Percentiles rank a stretch among this genome's conserved stretches.
Evolutionary conservation across 2,797 vertebrate species (phyloP).

Genomic region (Monodelphis domestica): DNA sequence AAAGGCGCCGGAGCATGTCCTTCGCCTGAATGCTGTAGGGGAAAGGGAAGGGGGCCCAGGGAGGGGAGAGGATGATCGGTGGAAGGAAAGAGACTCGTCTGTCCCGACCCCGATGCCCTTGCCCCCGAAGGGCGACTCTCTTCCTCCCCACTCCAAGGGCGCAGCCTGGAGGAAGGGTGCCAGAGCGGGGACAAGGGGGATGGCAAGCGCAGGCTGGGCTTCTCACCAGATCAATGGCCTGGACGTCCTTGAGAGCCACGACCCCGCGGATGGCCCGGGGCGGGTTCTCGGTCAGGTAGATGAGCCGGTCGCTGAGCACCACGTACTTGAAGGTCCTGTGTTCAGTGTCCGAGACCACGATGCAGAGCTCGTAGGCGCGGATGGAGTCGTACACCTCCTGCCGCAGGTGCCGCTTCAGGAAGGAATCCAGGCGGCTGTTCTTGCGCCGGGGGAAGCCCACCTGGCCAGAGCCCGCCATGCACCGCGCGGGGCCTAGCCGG

Average conservation of each 20-base stretch:
- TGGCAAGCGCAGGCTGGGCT: neutral
- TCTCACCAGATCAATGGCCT: constrained; percentile 88
- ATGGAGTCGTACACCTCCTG: constrained; percentile 85
- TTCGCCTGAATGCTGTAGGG: neutral
- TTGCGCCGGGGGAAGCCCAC: constrained; percentile 68
- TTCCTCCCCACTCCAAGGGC: neutral
- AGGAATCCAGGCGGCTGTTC: constrained; percentile 86
- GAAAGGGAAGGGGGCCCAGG: neutral
- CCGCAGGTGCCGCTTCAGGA: constrained; percentile 86
- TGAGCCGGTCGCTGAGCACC: constrained; percentile 86
- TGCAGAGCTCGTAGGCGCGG: constrained; percentile 86
- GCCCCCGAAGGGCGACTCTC: neutral
- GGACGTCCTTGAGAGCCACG: constrained; percentile 83
- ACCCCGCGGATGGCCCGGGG: constrained; percentile 84
- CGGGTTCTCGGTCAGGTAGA: constrained; percentile 87
- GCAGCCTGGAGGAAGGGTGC: neutral
- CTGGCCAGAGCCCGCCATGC: constrained; percentile 80
- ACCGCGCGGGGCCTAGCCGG: neutral
- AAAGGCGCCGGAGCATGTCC: neutral
- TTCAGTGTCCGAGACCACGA: constrained; percentile 84
- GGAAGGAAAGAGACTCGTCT: neutral
- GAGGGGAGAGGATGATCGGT: neutral
- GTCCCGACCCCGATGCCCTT: neutral
- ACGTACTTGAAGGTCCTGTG: constrained; percentile 86
- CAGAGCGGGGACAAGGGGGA: neutral